Evolutionary conservation across 2,113 vertebrate genomes (phyloP), one percentile per base, ranked within the genome.

Genomic region (Catharus minimus): DNA sequence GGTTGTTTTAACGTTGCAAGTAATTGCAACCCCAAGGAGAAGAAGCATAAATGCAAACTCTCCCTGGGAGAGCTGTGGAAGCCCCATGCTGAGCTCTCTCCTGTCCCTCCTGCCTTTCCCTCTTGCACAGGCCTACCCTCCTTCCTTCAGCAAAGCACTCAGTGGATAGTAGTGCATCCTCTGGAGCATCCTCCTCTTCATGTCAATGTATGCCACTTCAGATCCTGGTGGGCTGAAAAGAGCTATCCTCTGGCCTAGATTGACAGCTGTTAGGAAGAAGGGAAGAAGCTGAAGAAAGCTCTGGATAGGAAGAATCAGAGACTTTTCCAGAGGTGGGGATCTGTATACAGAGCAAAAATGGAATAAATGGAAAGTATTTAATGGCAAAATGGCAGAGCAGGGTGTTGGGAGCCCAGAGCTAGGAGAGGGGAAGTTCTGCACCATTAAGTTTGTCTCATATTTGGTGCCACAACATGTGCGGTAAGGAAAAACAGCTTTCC

Each of bases 1-100:
- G 88, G 91, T 94, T 95, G 88, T 86, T 88, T 93, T 90, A 94
- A 92, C 72, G 10, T 90, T 91, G 87, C 66, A 93, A 96, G 90
- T 97, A 96, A 97, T 97, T 97, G 94, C 44, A 32, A 95, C 97
- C 90, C 96, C 79, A 80, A 97, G 95, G 96, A 97, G 80, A 95
- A 96, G 82, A 62, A 96, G 81, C n/a, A 28, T 36, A 94, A 94
- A 83, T 58, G 43, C 19, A 39, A 92, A 82, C 43, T 95, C 78
- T 95, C 86, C 77, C 11, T 27, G 33, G 57, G 50, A 90, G 55
- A 89, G 30, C 27, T 32, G 66, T 69, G 80, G 86, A 94, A 82
- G 67, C 65, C 19, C 74, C 16, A 2, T 3, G 2, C 13, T 81
- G 43, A 55, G 49, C n/a, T 67, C 11, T 52, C 50, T 77, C 30